Conservation (phyloP, 2,888 invertebrate genomes). For the Hemicrepidius hirtus region DNA sequence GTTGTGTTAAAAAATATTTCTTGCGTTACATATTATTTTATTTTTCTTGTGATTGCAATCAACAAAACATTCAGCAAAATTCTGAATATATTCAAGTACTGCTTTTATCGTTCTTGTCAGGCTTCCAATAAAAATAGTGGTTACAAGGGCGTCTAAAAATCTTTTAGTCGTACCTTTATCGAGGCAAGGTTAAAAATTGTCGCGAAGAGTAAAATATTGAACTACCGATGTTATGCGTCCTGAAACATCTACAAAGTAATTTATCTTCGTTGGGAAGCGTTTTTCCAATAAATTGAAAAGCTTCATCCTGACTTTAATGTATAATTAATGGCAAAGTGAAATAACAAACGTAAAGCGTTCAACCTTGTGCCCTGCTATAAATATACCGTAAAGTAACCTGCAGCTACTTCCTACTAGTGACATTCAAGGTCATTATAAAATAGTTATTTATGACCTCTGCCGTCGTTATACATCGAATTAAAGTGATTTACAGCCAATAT, state of each 20-base stretch:
- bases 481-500: constrained; percentile 35
- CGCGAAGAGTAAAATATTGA: no score
- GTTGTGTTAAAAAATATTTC: no score
- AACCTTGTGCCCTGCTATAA: constrained; percentile 38
- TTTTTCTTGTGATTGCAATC: no score
- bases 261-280: background rate
- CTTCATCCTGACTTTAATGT: constrained; percentile 7
- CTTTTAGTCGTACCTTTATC: no score
- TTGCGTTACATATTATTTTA: no score
- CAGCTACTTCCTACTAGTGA: constrained; percentile 53
- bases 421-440: constrained; percentile 56
- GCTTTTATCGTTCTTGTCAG: no score
- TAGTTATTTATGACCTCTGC: constrained; percentile 53
- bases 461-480: constrained; percentile 29
- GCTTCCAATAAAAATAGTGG: no score
- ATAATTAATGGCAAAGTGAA: constrained; percentile 24
- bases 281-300: constrained; percentile 8
- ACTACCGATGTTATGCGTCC: background rate
- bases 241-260: background rate
- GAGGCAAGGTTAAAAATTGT: no score
- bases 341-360: constrained; percentile 24
- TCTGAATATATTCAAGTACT: no score
- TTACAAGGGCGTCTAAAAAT: no score
- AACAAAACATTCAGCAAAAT: no score
- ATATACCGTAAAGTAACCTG: constrained; percentile 44